phyloP scores from a whole-genome alignment of 1,140 invertebrate species.

The Trichonephila inaurata region DNA sequence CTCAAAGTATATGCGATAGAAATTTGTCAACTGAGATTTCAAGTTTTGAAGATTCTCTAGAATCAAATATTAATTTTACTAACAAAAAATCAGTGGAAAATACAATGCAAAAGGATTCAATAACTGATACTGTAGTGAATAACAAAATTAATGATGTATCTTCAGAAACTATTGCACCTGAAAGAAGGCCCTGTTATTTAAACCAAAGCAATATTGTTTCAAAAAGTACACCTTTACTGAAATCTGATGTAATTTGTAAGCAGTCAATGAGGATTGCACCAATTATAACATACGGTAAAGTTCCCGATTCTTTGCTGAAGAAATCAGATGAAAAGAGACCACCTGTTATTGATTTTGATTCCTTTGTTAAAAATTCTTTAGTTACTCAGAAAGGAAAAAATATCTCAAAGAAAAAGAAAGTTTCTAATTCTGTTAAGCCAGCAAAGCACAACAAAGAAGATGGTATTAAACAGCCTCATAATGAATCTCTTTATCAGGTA shows the following conservation, averaged over 20 bases:
- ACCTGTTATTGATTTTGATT: constrained; percentile 39
- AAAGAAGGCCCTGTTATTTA: constrained; percentile 6
- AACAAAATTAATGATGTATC: background rate
- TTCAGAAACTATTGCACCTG: background rate
- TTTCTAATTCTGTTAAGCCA: background rate
- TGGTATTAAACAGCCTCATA: constrained; percentile 32
- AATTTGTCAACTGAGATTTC: background rate
- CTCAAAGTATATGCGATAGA: background rate
- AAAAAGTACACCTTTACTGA: too few relatives aligned
- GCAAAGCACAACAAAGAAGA: constrained; percentile 20
- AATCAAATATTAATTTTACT: background rate
- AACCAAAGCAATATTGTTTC: background rate
- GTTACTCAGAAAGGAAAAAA: background rate
- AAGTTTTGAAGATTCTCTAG: background rate
- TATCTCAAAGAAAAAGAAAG: background rate
- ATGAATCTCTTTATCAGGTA: background rate
- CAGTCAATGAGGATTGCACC: background rate
- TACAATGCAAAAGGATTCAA: background rate
- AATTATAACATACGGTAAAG: constrained; percentile 48
- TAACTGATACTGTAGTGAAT: background rate
- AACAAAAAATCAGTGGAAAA: background rate
- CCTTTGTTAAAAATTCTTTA: background rate
- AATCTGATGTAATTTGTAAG: background rate
- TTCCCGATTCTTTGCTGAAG: too few relatives aligned
- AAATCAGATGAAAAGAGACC: background rate